Evolutionary conservation across 2,113 vertebrate genomes (phyloP), one percentile per base, ranked within the genome.

Genomic region (Eretmochelys imbricata): DNA sequence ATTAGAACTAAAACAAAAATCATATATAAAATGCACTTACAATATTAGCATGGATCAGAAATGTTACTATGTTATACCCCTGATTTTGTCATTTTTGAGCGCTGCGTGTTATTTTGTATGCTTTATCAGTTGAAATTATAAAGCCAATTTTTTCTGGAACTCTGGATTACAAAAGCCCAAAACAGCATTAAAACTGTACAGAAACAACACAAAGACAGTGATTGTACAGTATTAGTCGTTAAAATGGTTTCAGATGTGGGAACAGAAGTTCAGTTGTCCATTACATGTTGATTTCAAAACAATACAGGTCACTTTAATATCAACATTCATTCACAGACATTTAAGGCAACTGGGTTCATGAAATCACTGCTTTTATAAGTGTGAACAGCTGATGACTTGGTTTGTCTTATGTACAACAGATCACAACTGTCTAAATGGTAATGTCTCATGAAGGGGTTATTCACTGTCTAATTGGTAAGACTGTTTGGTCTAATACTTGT

Each of bases 261-360:
- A 94, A 90, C 85, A 51, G 95, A 97, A 97, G 97, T 97, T 97
- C 97, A 85, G 95, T 97, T 97, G 95, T 96, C 90, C 90, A 2
- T 94, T 96, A 16, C 48, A 88, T 55, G 96, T 53, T 96, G 97
- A 95, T 96, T 95, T 65, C 76, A 85, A 81, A 97, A 97, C 75
- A 59, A 38, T 90, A 96, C 95, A 98, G 96, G 97, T 98, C 97
- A 97, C 97, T 95, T 96, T 86, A 96, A 97, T 97, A 83, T 96
- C 87, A 89, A 98, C 98, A 98, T 98, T 98, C 98, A 97, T 98
- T 97, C 95, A 95, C 96, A 97, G 97, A 98, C 98, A 92, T 98
- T 98, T 98, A 98, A 98, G 98, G 98, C 98, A 98, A 98, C 55
- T 96, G 98, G 53, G 98, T 97, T 98, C 94, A 92, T 95, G 96